phyloP scores from a whole-genome alignment of 23 tunicate species.

The Aplidium turbinatum region DNA sequence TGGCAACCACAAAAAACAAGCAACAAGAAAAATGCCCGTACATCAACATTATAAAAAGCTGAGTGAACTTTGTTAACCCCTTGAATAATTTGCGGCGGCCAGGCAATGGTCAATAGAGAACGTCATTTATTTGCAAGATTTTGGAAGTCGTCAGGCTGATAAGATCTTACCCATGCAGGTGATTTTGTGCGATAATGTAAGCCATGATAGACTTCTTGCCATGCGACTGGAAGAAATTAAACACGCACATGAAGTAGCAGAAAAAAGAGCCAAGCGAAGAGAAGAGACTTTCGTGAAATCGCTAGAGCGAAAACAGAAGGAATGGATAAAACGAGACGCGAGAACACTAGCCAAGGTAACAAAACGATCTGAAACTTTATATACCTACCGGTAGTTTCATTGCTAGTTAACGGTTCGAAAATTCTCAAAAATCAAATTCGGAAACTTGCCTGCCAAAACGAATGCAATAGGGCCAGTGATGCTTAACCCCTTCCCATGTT shows the following conservation, averaged over 20 bases:
- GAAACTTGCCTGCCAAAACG: too few species aligned
- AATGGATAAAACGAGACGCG: conserved; percentile 67
- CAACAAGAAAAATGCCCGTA: too few species aligned
- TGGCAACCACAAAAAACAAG: too few species aligned
- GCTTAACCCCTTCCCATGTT: too few species aligned
- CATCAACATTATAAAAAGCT: too few species aligned
- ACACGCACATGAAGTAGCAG: conserved; percentile 49
- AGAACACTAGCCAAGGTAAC: conserved; percentile 57
- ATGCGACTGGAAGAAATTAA: conserved; percentile 45
- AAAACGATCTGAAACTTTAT: too few species aligned
- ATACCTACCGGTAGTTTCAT: too few species aligned
- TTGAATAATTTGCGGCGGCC: too few species aligned
- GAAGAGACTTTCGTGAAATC: conserved; percentile 58
- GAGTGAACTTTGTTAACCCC: too few species aligned
- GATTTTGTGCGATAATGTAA: conserved; percentile 70
- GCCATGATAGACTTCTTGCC: conserved; percentile 70
- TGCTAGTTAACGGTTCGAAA: too few species aligned
- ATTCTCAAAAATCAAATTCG: too few species aligned
- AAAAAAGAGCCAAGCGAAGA: conserved; percentile 58
- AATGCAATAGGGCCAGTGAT: too few species aligned
- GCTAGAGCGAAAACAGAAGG: conserved; percentile 72
- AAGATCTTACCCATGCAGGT: conserved; percentile 30
- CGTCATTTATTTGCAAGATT: neutral
- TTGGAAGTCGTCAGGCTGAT: neutral
- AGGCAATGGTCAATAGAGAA: neutral